Percentiles rank a stretch among this genome's conserved stretches.
These are phyloP conservation scores for Acanthopleura granulata DNA, from an alignment of 2,888 invertebrate species.

Conservation along the genomic window DNA sequence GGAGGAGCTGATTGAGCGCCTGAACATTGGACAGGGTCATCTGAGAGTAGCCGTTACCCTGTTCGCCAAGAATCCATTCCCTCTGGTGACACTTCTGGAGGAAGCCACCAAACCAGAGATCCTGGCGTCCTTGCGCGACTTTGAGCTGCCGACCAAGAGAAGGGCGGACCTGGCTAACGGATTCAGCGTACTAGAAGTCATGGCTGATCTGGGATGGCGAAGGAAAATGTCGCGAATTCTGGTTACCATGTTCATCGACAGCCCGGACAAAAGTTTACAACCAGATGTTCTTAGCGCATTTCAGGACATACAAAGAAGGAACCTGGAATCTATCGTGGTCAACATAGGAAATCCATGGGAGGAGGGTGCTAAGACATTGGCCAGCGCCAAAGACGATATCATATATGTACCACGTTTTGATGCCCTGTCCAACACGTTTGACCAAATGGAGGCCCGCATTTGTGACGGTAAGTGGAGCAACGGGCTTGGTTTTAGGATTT, in stretches of 20 bases:
- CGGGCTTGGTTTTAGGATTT: too few species aligned
- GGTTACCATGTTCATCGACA: neutral
- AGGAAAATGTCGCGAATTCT: neutral
- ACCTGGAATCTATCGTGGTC: neutral
- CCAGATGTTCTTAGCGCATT: neutral
- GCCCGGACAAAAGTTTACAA: neutral
- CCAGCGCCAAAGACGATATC: neutral
- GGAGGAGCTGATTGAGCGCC: neutral
- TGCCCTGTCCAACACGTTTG: neutral
- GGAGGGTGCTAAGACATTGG: neutral
- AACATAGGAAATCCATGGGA: constrained; percentile 10
- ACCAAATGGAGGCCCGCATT: neutral
- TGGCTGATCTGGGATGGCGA: neutral
- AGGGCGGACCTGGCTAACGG: neutral
- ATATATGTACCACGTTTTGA: neutral
- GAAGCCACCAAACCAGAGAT: neutral
- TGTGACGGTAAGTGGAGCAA: constrained; percentile 15
- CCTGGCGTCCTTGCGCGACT: neutral
- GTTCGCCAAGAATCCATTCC: neutral
- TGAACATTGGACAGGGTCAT: neutral
- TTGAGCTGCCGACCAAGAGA: constrained; percentile 2
- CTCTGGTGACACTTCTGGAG: neutral
- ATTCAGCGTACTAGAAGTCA: neutral
- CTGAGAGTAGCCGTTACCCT: neutral
- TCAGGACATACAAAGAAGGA: neutral